phyloP scores from a whole-genome alignment of 2,888 invertebrate genomes.

The Heliconius ethilla region DNA sequence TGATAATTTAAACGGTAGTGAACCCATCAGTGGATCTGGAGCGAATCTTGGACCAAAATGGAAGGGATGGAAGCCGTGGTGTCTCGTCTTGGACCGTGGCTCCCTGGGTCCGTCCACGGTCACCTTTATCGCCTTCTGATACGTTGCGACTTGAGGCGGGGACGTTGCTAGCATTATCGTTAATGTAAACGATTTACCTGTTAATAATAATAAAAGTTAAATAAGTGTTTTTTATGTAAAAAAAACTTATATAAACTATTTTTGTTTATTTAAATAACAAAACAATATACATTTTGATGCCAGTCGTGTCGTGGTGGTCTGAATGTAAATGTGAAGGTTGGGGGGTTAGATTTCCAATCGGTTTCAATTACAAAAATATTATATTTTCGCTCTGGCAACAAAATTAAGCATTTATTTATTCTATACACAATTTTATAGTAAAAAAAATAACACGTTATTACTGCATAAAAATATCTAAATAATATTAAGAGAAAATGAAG shows the following conservation, averaged over 20 bases:
- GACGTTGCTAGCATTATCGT: slow-evolving; percentile 97
- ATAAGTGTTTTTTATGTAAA: too few species aligned
- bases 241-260: too few species aligned
- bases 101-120: slow-evolving; percentile 99
- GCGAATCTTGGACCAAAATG: slow-evolving; percentile 93
- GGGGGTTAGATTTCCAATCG: too few species aligned
- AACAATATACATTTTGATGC: too few species aligned
- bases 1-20: slow-evolving; percentile 91
- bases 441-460: too few species aligned
- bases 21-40: slow-evolving; percentile 89
- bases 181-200: slow-evolving; percentile 98
- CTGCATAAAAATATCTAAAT: neutral
- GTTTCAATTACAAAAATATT: too few species aligned
- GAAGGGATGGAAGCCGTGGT: slow-evolving; percentile 94
- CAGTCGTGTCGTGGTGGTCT: too few species aligned
- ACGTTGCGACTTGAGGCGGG: slow-evolving; percentile 98
- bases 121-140: slow-evolving; percentile 98
- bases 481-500: slow-evolving; percentile 41
- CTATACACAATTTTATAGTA: too few species aligned
- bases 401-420: too few species aligned
- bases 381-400: too few species aligned
- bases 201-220: slow-evolving; percentile 48
- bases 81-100: slow-evolving; percentile 95
- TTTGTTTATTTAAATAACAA: too few species aligned
- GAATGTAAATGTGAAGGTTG: too few species aligned